phyloP scores from a whole-genome alignment of 2,888 invertebrate species.

The Lathronympha strigana region DNA sequence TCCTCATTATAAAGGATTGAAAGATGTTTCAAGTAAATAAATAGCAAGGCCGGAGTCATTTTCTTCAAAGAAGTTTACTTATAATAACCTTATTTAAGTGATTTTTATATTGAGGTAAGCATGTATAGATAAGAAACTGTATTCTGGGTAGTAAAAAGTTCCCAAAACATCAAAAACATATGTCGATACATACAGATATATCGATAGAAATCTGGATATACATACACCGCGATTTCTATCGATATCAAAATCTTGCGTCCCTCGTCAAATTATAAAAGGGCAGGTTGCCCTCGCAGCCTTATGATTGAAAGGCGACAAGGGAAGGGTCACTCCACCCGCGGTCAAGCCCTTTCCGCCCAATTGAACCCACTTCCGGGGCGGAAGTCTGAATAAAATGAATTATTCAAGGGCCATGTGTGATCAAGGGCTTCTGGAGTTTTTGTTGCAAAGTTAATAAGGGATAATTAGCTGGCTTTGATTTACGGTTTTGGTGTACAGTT shows the following conservation, averaged over 20 bases:
- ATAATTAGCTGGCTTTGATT: conserved; percentile 31
- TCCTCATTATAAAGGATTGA: no score
- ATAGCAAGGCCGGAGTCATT: no score
- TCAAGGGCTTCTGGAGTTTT: conserved; percentile 41
- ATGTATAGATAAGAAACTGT: no score
- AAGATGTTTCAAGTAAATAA: no score
- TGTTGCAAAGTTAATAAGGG: conserved; percentile 12
- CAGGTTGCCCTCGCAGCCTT: conserved; percentile 50
- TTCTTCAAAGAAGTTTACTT: no score
- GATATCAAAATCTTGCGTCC: not conserved
- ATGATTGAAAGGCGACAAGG: conserved; percentile 65
- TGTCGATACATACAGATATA: not conserved
- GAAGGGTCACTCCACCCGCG: conserved; percentile 78
- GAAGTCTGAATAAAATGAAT: conserved; percentile 48
- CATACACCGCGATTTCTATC: not conserved
- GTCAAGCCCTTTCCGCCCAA: conserved; percentile 79
- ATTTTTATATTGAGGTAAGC: no score
- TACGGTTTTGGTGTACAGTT: no score
- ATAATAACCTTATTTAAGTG: no score
- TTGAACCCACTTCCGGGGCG: conserved; percentile 53
- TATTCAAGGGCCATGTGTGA: conserved; percentile 48
- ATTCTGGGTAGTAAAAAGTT: no score
- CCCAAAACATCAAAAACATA: no score
- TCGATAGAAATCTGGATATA: not conserved
- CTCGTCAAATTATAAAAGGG: conserved; percentile 24